These are phyloP conservation scores for Scomber scombrus DNA, from an alignment of 2,113 vertebrate species.

Conservation along the genomic window DNA sequence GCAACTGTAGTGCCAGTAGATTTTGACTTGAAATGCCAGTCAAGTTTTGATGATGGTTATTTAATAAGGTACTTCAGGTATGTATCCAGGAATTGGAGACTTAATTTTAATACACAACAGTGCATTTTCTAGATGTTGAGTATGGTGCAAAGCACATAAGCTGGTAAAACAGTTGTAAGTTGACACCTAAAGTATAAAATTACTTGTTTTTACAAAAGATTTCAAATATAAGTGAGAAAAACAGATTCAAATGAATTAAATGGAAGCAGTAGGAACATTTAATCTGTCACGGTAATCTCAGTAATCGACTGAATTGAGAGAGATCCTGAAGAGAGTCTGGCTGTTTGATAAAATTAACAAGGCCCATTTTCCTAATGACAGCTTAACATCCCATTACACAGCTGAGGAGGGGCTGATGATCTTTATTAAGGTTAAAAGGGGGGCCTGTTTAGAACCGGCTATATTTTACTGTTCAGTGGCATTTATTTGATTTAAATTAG, in stretches of 20 bases:
- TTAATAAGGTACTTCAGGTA: constrained; percentile 21
- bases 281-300: constrained; percentile 42
- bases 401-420: constrained; percentile 48
- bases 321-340: constrained; percentile 35
- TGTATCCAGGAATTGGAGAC: constrained; percentile 14
- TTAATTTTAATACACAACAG: constrained; percentile 10
- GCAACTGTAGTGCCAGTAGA: not conserved
- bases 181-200: not conserved
- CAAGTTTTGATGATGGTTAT: constrained; percentile 6
- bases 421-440: constrained; percentile 60
- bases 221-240: constrained; percentile 10
- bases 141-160: not conserved
- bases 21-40: constrained; percentile 12
- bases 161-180: not conserved
- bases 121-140: not conserved
- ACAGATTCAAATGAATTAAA: not conserved
- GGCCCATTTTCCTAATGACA: constrained; percentile 75
- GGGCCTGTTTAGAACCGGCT: constrained; percentile 26
- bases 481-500: constrained; percentile 69
- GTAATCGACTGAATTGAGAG: constrained; percentile 40
- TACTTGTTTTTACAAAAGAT: not conserved
- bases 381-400: constrained; percentile 59
- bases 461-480: constrained; percentile 61
- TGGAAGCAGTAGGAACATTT: not conserved
- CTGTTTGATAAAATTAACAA: constrained; percentile 61